Evolutionary conservation across 2,888 invertebrate species (phyloP), one percentile per base, ranked within the genome.

Genomic region (Polymixis flavicincta): DNA sequence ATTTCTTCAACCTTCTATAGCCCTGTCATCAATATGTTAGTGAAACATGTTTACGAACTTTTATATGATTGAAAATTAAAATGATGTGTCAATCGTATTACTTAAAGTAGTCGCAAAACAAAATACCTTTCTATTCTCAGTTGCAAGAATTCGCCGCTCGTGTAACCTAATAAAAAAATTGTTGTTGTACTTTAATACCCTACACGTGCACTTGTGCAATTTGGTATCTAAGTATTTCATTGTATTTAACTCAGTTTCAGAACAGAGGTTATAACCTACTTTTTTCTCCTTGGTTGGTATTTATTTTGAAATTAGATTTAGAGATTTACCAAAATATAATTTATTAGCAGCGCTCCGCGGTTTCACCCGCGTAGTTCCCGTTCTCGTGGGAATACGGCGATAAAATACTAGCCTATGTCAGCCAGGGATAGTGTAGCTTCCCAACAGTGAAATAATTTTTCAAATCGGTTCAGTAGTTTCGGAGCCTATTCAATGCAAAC

Each of bases 41-140:
- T 59, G 25, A 78, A 70, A 70, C 71, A 79, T 71, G 32, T 79
- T 78, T 76, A 59, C 22, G 17, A 79, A 60, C 25, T 78, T 75
- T 19, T 71, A 11, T 70, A 2, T 37, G 32, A 60, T 59, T 71
- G 22, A 14, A 57, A 59, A 69, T 71, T 17, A 14, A 57, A 59
- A 69, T 79, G 5, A 37, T 71, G 69, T 52, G 42, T 37, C 45
- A 76, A 48, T 52, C 32, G 32, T 17, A 37, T 32, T 37, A 48
- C 32, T 55, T 42, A 71, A 42, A n/a, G n/a, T 19, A 72, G 57
- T 73, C n/a, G 7, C 13, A 52, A 70, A 78, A 52, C 9, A 72
- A 72, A 48, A 48, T 73, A 55, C 32, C 42, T 78, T 75, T 42
- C 19, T 77, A 42, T 59, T 72, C 17, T 32, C n/a, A 68, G 50